Base-by-base conservation (phyloP, 2,888 invertebrate species). In the Gisinianus flammeolus region DNA sequence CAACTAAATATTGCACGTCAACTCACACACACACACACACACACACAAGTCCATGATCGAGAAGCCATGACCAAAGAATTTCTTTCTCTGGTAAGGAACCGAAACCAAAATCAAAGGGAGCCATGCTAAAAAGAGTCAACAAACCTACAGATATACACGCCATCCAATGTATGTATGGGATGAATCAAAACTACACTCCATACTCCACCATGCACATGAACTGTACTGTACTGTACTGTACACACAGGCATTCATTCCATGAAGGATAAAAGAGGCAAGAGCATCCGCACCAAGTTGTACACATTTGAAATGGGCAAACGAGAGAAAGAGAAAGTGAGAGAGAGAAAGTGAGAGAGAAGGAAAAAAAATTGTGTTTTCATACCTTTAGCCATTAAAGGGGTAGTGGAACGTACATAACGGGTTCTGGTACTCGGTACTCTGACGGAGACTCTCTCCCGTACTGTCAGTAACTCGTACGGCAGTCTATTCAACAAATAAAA, bases 401-500 rank as follows among this genome's bases (percentile, higher is more conserved):
- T 44, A 19, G 44, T 44, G 44, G 44, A 6, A 16, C 12, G 8
- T 44, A 19, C 19, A 44, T 6, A 44, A 44, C 44, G 19, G 44
- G 12, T 44, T 44, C 54, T 19, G 16, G 22, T 68, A 68, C 68
- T 28, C 33, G 33, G 5, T 6, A 26, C 62, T 62, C 12, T 12
- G n/a, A 26, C 62, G 12, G 10, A n/a, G 10, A 1, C 12, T 12
- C 62, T 62, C 16, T 62, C 22, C 62, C 22, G 5, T 62, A 22
- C 3, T 26, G 16, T 26, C 26, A 2, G 28, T 71, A 54, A 56
- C 71, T 71, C 71, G 26, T 30, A 66, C 28, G 64, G 77, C 70
- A 77, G 77, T 79, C 81, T 79, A 79, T 81, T 81, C 79, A 81
- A 76, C 74, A 79, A 78, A 79, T 80, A 80, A 79, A 79, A 81